Evolutionary conservation across 2,797 vertebrate genomes (phyloP).

Genomic region (Enteromius paludinosus): DNA sequence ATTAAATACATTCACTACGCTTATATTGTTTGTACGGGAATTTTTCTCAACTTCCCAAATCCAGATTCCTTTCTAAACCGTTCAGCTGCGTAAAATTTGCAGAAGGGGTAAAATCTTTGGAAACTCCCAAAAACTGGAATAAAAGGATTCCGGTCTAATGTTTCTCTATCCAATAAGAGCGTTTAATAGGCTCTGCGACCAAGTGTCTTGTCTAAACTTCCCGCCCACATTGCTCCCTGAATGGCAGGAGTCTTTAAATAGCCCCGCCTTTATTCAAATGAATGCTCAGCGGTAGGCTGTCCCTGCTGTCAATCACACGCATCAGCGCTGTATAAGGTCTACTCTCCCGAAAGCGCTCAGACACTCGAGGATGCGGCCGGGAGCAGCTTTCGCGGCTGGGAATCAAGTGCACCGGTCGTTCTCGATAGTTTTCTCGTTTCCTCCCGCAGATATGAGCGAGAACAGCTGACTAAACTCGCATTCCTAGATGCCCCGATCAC

Average conservation of each 20-base stretch:
- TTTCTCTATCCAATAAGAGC: conserved; percentile 62
- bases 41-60: background rate
- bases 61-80: background rate
- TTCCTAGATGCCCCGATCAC: conserved; percentile 56
- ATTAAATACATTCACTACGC: background rate
- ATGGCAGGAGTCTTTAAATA: conserved; percentile 70
- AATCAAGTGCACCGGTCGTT: conserved; percentile 54
- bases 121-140: conserved; percentile 45
- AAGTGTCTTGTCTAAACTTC: conserved; percentile 60
- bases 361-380: conserved; percentile 61
- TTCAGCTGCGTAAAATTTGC: conserved; percentile 10
- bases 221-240: conserved; percentile 58
- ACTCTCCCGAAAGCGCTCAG: conserved; percentile 55
- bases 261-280: conserved; percentile 54
- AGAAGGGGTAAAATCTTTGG: too few species aligned
- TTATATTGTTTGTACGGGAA: background rate
- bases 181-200: conserved; percentile 55
- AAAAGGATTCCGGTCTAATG: conserved; percentile 51
- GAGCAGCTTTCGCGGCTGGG: conserved; percentile 42
- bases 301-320: conserved; percentile 65
- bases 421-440: conserved; percentile 25
- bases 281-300: conserved; percentile 64
- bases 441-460: conserved; percentile 60
- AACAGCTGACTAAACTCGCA: conserved; percentile 43
- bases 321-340: conserved; percentile 66